Conservation (phyloP, 2,113 vertebrate species). For the Nothocercus julius region DNA sequence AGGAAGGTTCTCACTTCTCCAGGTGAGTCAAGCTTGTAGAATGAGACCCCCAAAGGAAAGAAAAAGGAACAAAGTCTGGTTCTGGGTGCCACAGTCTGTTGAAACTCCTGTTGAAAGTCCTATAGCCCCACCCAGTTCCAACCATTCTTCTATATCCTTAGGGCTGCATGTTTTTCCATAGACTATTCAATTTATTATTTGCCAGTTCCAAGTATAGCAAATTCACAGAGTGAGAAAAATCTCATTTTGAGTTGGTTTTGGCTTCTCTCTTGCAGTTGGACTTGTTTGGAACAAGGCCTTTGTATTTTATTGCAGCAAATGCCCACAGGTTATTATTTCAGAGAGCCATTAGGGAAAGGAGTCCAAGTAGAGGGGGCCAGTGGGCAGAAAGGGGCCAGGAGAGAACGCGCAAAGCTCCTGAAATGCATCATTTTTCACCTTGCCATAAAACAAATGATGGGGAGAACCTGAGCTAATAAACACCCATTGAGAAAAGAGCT, state of each 20-base stretch:
- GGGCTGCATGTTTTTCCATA: conserved; percentile 9
- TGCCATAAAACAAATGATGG: conserved; percentile 11
- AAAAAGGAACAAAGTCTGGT: neutral
- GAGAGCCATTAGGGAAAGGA: conserved; percentile 19
- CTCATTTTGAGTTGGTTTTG: conserved; percentile 43
- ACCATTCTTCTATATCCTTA: neutral
- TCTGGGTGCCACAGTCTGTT: neutral
- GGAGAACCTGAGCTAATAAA: conserved; percentile 33
- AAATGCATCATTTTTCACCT: conserved; percentile 14
- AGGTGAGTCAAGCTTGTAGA: neutral
- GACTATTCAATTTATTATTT: neutral
- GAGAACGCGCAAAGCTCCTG: neutral
- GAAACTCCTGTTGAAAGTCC: neutral
- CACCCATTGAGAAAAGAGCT: neutral
- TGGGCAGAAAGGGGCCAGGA: neutral
- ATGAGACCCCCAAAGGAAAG: neutral
- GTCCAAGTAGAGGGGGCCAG: neutral
- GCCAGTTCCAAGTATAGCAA: conserved; percentile 38
- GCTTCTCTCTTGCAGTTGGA: conserved; percentile 4
- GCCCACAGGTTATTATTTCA: conserved; percentile 18
- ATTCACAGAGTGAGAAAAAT: conserved; percentile 47
- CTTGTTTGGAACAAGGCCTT: conserved; percentile 10
- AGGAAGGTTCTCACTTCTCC: neutral
- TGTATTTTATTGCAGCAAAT: conserved; percentile 37
- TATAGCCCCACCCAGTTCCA: neutral